Conservation (phyloP, 2,888 invertebrate species). For the Eupithecia pulchellata region DNA sequence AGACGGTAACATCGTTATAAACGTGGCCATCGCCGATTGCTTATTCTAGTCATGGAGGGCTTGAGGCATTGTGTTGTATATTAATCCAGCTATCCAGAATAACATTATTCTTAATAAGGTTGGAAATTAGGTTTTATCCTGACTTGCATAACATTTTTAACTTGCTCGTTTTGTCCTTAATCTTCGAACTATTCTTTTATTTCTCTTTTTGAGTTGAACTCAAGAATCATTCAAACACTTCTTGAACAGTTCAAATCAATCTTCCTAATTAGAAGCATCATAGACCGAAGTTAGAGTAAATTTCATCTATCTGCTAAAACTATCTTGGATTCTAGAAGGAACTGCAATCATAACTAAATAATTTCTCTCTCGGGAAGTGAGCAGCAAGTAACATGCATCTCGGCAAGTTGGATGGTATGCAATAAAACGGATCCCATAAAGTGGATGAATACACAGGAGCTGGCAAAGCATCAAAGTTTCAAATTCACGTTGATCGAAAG, state of each 20-base stretch:
- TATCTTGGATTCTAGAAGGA: conserved; percentile 1
- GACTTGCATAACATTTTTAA: conserved; percentile 7
- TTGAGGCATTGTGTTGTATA: conserved; percentile 11
- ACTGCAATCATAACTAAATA: conserved; percentile 15
- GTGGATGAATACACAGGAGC: conserved; percentile 52
- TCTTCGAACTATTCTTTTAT: not conserved
- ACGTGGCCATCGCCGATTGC: conserved; percentile 7
- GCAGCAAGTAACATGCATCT: conserved; percentile 21
- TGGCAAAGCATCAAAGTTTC: conserved; percentile 59
- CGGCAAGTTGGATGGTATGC: conserved; percentile 34
- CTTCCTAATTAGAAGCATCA: not conserved
- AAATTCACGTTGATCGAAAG: conserved; percentile 59
- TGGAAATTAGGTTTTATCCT: conserved; percentile 8
- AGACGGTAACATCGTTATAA: conserved; percentile 11
- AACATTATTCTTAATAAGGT: conserved; percentile 13
- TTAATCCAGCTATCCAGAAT: conserved; percentile 13
- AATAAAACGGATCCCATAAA: conserved; percentile 54
- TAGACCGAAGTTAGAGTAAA: conserved; percentile 1
- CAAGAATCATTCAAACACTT: too few species aligned
- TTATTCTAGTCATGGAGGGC: conserved; percentile 14
- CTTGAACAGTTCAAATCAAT: not conserved
- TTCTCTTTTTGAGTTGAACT: not conserved
- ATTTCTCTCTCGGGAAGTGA: conserved; percentile 16
- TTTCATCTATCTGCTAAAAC: conserved; percentile 5
- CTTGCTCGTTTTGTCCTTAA: not conserved